Evolutionary conservation across 2,113 vertebrate genomes (phyloP), one percentile per base, ranked within the genome.

Genomic region (Bathybates hornii): DNA sequence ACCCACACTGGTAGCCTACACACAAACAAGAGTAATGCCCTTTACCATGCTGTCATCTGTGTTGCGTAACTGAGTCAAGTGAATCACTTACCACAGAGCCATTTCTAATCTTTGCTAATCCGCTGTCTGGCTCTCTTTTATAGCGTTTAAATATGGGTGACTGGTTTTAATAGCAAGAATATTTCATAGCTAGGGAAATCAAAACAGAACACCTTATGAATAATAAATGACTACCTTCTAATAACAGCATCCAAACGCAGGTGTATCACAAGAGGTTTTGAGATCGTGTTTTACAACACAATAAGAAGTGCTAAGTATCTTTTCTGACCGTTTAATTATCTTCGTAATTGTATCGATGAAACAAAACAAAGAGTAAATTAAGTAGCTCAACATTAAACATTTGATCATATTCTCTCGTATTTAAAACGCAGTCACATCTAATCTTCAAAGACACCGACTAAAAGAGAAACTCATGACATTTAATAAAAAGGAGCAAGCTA

Each of bases 81-180:
- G 90, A 96, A 94, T 96, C 94, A 95, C 91, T 95, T 92, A 88
- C 89, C 91, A 89, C 91, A 95, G 89, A 94, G 93, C 89, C 86
- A 91, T 86, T 80, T 91, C 88, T 95, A 95, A 96, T 96, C 95
- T 92, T 85, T 85, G 84, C 89, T 96, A 94, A 96, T 95, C 93
- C 78, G 38, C 84, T 83, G 87, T 76, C 85, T 90, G 91, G 88
- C 88, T 92, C 87, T 89, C 91, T 81, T 89, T 91, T 83, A 82
- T 79, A 73, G 17, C 24, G 59, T 90, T 92, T 93, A 84, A 91
- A 94, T 91, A 92, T 82, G 90, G 89, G 71, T 89, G 84, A 89
- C 71, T 90, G 87, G 24, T 91, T 92, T 90, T 73, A 89, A 86
- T 38, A 80, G 83, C 54, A 92, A 84, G 86, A 63, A 34, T 50